phyloP scores from a whole-genome alignment of 2,113 vertebrate species.

The Canis aureus region DNA sequence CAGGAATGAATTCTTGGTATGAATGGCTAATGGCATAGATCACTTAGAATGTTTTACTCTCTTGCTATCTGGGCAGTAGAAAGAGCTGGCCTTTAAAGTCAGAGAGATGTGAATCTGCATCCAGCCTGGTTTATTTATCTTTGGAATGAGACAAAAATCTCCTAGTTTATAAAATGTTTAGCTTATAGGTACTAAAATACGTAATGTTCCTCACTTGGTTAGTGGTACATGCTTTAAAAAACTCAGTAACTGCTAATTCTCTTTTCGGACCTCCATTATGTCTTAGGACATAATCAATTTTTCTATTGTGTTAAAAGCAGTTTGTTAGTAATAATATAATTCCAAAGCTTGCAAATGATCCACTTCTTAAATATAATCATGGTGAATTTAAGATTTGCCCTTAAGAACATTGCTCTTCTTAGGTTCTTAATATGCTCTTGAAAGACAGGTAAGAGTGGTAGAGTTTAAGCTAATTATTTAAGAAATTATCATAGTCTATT shows the following conservation, averaged over 20 bases:
- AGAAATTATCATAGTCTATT: background rate
- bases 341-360: background rate
- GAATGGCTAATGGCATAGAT: background rate
- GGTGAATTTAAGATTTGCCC: background rate
- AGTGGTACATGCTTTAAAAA: background rate
- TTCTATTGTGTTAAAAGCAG: background rate
- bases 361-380: background rate
- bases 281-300: background rate
- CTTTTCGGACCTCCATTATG: background rate
- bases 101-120: background rate
- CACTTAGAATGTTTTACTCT: background rate
- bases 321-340: background rate
- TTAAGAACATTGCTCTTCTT: background rate
- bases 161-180: background rate
- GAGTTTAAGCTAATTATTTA: background rate
- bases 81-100: background rate
- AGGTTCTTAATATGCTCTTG: background rate
- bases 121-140: background rate
- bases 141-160: background rate
- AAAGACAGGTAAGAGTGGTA: background rate
- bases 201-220: background rate
- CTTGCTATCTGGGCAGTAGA: background rate
- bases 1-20: background rate
- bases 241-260: background rate
- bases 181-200: background rate